A percentile compares a stretch with the other conserved stretches of the same genome.
Conservation (phyloP, 2,113 vertebrate species). For the Eidolon helvum region DNA sequence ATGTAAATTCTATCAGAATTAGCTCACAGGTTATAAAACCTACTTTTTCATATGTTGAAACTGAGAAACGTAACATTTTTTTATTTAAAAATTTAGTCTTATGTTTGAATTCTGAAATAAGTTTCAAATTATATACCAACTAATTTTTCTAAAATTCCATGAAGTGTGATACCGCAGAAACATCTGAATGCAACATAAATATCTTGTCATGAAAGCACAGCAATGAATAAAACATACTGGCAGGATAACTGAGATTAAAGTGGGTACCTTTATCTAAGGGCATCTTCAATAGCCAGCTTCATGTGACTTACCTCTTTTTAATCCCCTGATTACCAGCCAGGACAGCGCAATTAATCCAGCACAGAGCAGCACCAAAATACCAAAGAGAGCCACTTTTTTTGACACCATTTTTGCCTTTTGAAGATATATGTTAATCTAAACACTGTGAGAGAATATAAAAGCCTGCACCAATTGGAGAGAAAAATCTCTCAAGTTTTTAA, state of each 20-base stretch:
- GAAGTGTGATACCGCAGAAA: not conserved
- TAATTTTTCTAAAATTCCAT: not conserved
- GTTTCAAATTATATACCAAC: not conserved
- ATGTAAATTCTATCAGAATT: not conserved
- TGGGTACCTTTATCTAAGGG: not conserved
- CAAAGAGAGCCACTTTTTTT: slow-evolving; percentile 65
- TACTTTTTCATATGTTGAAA: not conserved
- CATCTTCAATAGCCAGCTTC: not conserved
- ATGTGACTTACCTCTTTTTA: slow-evolving; percentile 74
- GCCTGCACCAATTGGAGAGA: not conserved
- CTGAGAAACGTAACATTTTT: not conserved
- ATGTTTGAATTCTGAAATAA: slow-evolving; percentile 3
- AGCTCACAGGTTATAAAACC: not conserved
- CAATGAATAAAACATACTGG: not conserved
- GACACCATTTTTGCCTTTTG: slow-evolving; percentile 71
- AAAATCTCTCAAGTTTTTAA: slow-evolving; percentile 57
- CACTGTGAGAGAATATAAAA: not conserved
- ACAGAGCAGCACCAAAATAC: slow-evolving; percentile 62
- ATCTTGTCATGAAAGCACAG: not conserved
- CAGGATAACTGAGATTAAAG: not conserved
- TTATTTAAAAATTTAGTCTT: not conserved
- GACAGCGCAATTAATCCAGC: slow-evolving; percentile 79
- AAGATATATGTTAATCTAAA: not conserved
- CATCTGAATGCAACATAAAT: not conserved
- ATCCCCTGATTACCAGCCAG: slow-evolving; percentile 77